Evolutionary conservation across 2,888 invertebrate genomes (phyloP).

Genomic region (Trachelus tabidus): DNA sequence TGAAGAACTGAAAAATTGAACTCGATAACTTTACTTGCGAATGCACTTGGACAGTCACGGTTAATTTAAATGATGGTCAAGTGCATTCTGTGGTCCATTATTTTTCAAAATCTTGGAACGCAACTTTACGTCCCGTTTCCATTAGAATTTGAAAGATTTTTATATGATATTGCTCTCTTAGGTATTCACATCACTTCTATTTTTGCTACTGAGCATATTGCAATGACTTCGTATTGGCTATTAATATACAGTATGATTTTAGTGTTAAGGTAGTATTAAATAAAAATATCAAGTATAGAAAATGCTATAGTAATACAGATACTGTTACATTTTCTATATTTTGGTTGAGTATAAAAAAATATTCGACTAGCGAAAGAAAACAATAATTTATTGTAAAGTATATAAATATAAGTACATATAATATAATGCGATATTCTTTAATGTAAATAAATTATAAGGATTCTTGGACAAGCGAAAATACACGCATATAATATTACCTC

Average conservation of each 20-base stretch:
- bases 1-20: constrained; percentile 2
- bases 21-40: constrained; percentile 7
- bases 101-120: constrained; percentile 30
- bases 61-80: constrained; percentile 15
- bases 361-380: constrained; percentile 1
- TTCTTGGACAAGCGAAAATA: not conserved
- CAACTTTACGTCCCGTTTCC: constrained; percentile 5
- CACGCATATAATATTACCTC: not conserved
- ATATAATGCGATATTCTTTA: constrained; percentile 30
- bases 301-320: not conserved
- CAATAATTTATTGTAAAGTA: constrained; percentile 43
- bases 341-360: not conserved
- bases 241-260: not conserved
- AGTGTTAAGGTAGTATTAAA: not conserved
- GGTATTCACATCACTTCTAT: not conserved
- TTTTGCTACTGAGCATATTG: not conserved
- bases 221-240: not conserved
- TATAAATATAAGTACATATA: constrained; percentile 42
- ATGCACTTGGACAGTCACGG: constrained; percentile 18
- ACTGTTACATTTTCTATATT: constrained; percentile 2
- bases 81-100: constrained; percentile 20
- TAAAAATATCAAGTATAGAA: not conserved
- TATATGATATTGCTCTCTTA: constrained; percentile 10
- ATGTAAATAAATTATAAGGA: constrained; percentile 36
- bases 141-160: constrained; percentile 31